A percentile compares a stretch with the other conserved stretches of the same genome.
Conservation (phyloP, 2,888 invertebrate genomes). For the Digitonthophagus gazella region DNA sequence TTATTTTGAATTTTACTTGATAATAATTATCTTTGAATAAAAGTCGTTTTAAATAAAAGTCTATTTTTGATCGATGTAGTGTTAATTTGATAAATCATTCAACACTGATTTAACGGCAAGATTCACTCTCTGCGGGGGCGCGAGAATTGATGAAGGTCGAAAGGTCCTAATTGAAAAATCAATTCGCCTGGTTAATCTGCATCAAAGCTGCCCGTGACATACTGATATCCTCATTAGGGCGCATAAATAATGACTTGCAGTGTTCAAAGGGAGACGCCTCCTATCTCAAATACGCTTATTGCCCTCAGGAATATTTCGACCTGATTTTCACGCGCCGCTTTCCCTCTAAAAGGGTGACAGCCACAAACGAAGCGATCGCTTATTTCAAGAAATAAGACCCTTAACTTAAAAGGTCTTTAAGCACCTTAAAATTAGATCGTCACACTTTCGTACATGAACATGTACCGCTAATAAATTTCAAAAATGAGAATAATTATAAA, state of each 20-base stretch:
- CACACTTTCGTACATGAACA: too few relatives aligned
- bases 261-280: background rate
- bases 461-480: too few relatives aligned
- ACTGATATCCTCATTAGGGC: background rate
- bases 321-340: background rate
- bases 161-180: constrained; percentile 21
- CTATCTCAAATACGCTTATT: background rate
- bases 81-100: too few relatives aligned
- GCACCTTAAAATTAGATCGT: too few relatives aligned
- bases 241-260: background rate
- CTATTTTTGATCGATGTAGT: too few relatives aligned
- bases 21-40: too few relatives aligned
- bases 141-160: constrained; percentile 7
- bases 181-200: constrained; percentile 6
- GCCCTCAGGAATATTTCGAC: background rate
- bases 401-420: background rate
- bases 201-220: background rate
- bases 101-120: too few relatives aligned
- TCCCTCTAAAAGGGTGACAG: background rate
- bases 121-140: too few relatives aligned
- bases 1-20: too few relatives aligned
- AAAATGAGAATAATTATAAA: too few relatives aligned
- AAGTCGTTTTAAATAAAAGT: too few relatives aligned
- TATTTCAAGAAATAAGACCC: background rate
- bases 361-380: background rate